Evolutionary conservation across 2,888 invertebrate species (phyloP), one percentile per base, ranked within the genome.

Genomic region (Phortica magna): DNA sequence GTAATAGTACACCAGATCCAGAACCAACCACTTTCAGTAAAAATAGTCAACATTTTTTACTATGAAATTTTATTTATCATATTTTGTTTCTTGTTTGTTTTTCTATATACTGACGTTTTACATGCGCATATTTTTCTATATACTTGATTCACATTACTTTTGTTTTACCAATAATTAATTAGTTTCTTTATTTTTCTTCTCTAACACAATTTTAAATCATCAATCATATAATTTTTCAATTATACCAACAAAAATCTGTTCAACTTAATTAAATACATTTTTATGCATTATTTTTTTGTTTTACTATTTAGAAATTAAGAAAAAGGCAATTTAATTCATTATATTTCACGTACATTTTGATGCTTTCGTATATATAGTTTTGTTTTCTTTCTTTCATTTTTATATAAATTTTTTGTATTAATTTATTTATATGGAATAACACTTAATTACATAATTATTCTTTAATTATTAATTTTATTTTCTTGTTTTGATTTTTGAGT

Each of bases 341-440:
- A 39, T 9, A 14, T 17, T 53, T 71, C 48, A 17, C 39, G 39
- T 53, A 53, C 48, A 55, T 71, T 43, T 68, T 68, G 39, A 42
- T 68, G 68, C 48, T 7, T 68, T 68, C 48, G 68, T 68, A 41
- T 68, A 68, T 41, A 68, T 68, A 68, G 68, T 70, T 74, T 74
- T 61, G 6, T 61, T 64, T 70, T 61, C 31, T 61, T 65, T 55
- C 12, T 75, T 65, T 59, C 14, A 57, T 73, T 73, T 68, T 48
- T 39, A 39, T 77, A 71, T 78, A 73, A 71, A 74, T 75, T 73
- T 75, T 77, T 77, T 80, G 67, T 79, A 82, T 83, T 83, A 83
- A 83, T 82, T 83, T 80, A 87, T 89, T 88, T 89, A 85, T 90
- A 90, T 90, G 87, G 89, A 90, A 89, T 89, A 89, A 89, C 89